These are phyloP conservation scores for Ennomos fuscantarius DNA, from an alignment of 2,888 invertebrate genomes.

Conservation along the genomic window DNA sequence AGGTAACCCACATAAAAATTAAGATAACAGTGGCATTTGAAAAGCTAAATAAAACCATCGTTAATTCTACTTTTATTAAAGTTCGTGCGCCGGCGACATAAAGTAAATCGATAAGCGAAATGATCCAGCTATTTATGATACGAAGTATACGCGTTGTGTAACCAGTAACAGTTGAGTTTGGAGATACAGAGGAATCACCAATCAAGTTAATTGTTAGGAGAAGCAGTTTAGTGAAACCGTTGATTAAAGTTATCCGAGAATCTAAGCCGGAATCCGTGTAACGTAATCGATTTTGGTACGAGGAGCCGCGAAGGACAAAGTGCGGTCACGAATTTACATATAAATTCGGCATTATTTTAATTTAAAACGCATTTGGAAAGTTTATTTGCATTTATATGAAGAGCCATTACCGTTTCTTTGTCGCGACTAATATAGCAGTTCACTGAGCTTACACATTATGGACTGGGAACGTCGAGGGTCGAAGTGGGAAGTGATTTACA, in stretches of 20 bases:
- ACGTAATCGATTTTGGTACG: constrained; percentile 79
- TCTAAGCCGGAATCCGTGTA: constrained; percentile 76
- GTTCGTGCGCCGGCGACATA: constrained; percentile 53
- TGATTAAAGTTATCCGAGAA: constrained; percentile 78
- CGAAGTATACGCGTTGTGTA: constrained; percentile 16
- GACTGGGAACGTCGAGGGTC: constrained; percentile 45
- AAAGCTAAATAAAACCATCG: constrained; percentile 58
- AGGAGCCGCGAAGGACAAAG: constrained; percentile 79
- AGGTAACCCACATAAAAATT: constrained; percentile 73
- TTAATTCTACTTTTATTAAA: constrained; percentile 60
- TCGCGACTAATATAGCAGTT: constrained; percentile 71
- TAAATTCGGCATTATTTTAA: constrained; percentile 83
- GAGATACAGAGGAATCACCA: constrained; percentile 49
- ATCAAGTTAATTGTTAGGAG: constrained; percentile 63
- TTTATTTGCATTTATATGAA: constrained; percentile 82
- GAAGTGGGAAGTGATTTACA: constrained; percentile 42
- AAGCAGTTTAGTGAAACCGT: constrained; percentile 71
- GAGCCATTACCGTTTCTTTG: constrained; percentile 76
- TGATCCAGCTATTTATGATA: constrained; percentile 42
- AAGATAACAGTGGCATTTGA: constrained; percentile 67
- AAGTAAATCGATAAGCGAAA: constrained; percentile 53
- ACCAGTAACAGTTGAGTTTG: constrained; percentile 6
- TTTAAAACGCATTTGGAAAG: constrained; percentile 79
- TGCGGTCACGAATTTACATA: constrained; percentile 82
- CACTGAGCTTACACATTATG: constrained; percentile 65